phyloP scores from a whole-genome alignment of 2,888 invertebrate species.

The Lysandra coridon region DNA sequence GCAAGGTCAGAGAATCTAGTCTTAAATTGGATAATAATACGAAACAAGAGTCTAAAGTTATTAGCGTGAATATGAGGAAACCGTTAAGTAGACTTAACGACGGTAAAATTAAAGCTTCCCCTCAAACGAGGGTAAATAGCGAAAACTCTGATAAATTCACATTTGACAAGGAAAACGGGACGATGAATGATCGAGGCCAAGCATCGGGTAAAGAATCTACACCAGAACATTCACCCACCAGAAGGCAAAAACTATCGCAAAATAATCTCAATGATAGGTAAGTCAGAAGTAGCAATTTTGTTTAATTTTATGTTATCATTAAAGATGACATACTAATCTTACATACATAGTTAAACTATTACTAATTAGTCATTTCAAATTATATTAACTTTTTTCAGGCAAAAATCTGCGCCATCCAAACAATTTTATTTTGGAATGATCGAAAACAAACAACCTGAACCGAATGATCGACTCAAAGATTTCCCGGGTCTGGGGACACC shows the following conservation, averaged over 20 bases:
- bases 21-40: constrained; percentile 55
- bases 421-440: constrained; percentile 91
- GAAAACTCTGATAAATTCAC: constrained; percentile 53
- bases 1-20: constrained; percentile 78
- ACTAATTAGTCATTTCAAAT: neutral
- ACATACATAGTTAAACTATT: no score
- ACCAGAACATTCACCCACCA: constrained; percentile 75
- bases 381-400: constrained; percentile 45
- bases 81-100: constrained; percentile 62
- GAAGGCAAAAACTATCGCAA: constrained; percentile 28
- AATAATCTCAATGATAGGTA: constrained; percentile 24
- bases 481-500: constrained; percentile 73
- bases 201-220: constrained; percentile 84
- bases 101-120: constrained; percentile 54
- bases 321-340: no score
- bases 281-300: neutral
- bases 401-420: constrained; percentile 64
- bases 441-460: constrained; percentile 65
- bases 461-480: constrained; percentile 64
- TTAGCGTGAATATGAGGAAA: constrained; percentile 51
- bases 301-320: neutral
- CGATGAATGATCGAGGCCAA: constrained; percentile 76
- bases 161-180: constrained; percentile 57
- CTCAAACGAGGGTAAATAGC: constrained; percentile 51
- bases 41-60: constrained; percentile 51